phyloP scores from a whole-genome alignment of 2,797 vertebrate genomes.

The Rhadinocentrus ornatus region DNA sequence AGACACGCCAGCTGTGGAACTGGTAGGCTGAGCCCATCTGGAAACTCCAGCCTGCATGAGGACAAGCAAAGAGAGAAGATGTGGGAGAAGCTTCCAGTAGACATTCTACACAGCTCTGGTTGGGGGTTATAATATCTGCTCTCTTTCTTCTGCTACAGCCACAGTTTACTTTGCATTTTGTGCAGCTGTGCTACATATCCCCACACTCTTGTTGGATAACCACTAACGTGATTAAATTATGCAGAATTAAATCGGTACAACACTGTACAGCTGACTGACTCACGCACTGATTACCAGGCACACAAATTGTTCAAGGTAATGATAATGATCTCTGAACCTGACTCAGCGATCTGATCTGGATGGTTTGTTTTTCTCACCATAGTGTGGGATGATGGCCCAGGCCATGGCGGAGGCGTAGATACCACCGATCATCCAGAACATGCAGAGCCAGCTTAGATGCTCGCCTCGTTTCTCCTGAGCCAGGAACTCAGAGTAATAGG shows the following conservation, averaged over 20 bases:
- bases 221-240: too few relatives aligned
- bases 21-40: slow-evolving; percentile 99
- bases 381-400: slow-evolving; percentile 98
- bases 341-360: too few relatives aligned
- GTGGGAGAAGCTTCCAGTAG: too few relatives aligned
- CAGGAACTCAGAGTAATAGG: slow-evolving; percentile 95
- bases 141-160: background rate
- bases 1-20: slow-evolving; percentile 99
- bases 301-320: too few relatives aligned
- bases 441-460: slow-evolving; percentile 97
- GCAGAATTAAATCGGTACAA: too few relatives aligned
- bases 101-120: too few relatives aligned
- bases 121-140: background rate
- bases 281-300: too few relatives aligned
- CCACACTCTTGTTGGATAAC: too few relatives aligned
- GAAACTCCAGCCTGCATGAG: slow-evolving; percentile 93
- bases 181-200: too few relatives aligned
- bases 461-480: slow-evolving; percentile 95
- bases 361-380: slow-evolving; percentile 84
- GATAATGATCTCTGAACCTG: too few relatives aligned
- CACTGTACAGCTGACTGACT: too few relatives aligned
- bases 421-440: slow-evolving; percentile 99
- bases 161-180: background rate
- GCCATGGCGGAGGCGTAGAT: slow-evolving; percentile 98
- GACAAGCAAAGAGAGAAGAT: background rate